Evolutionary conservation across 2,113 vertebrate genomes (phyloP), one percentile per base, ranked within the genome.

Genomic region (Gymnarchus niloticus): DNA sequence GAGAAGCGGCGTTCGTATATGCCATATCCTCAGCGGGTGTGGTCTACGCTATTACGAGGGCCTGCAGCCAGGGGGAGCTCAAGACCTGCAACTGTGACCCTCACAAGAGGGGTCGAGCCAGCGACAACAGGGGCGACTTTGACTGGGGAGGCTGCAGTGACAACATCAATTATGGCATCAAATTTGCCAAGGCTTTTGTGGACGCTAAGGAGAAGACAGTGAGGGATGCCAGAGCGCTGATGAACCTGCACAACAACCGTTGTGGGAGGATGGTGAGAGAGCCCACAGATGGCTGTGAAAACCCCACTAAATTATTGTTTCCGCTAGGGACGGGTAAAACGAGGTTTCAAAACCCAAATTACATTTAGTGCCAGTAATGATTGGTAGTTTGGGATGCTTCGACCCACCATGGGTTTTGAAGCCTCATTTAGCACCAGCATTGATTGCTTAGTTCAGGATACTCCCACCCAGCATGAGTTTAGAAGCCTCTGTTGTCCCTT

Each of bases 61-160:
- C 97, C 1, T 99, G 98, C 91, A 99, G 98, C 93, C 98, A 99
- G 83, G 98, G 98, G 0, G 97, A 99, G 89, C 95, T 99, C 83
- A 98, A 96, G 90, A 94, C 92, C 2, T 99, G 98, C 61, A 94
- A 94, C 93, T 99, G 98, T 28, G 98, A 99, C 91, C 97, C 97
- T 0, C 96, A 96, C 52, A 98, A 97, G 90, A 95, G 96, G 0
- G 98, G 97, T 54, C 95, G 96, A 65, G 89, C 93, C 21, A 95
- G 89, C 49, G 97, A 99, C 9, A 94, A 95, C 4, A 93, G 95
- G 56, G 98, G 98, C 78, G 98, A 98, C 87, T 99, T 97, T 28
- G 97, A 99, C 92, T 99, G 98, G 98, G 98, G 97, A 0, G 98
- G 98, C 91, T 99, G 98, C 90, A 99, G 98, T 1, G 98, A 99